Base-by-base conservation (phyloP, 1,140 invertebrate genomes). In the Nasonia giraulti region DNA sequence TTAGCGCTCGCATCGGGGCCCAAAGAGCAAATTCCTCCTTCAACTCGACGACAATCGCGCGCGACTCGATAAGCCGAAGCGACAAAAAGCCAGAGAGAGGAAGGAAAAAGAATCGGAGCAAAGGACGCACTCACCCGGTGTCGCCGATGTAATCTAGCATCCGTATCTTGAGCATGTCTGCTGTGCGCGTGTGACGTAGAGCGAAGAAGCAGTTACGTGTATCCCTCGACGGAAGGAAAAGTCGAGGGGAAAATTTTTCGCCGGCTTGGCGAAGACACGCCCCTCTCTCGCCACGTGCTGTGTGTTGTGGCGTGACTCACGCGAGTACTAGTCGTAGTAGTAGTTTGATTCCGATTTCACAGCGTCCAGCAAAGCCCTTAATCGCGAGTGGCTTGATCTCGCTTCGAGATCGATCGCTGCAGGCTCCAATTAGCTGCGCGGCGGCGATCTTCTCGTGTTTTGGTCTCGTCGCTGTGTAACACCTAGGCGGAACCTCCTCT, bases 81-180 rank as follows among this genome's bases (percentile, higher is more conserved):
- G 55, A 62, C 5, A 44, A 44, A 44, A 44, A 44, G 40, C 8
- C 40, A 14, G 12, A 37, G 31, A 83, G 27, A 69, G 11, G n/a
- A 66, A 73, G 33, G 33, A 37, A 5, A 37, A 37, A 37, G 27
- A 27, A 27, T 0, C 27, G 27, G 0, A 27, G 27, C 27, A 37
- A 74, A 23, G 17, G 27, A 31, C 47, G 75, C 17, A 90, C 92
- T 93, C 87, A 93, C 92, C 92, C 91, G 44, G 91, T 89, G 80
- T 92, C 92, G 37, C 90, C 91, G 86, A 93, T 93, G 88, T 92
- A 93, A 90, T 93, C 92, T 90, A 92, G 87, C 91, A 92, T 93
- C 33, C 90, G 91, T 89, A 93, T 92, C 85, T 93, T 93, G 87
- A 93, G 88, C 92, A 93, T 93, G 73, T 66, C 55, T 74, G 74